phyloP scores from a whole-genome alignment of 2,888 invertebrate genomes.

The Podabrus alpinus region DNA sequence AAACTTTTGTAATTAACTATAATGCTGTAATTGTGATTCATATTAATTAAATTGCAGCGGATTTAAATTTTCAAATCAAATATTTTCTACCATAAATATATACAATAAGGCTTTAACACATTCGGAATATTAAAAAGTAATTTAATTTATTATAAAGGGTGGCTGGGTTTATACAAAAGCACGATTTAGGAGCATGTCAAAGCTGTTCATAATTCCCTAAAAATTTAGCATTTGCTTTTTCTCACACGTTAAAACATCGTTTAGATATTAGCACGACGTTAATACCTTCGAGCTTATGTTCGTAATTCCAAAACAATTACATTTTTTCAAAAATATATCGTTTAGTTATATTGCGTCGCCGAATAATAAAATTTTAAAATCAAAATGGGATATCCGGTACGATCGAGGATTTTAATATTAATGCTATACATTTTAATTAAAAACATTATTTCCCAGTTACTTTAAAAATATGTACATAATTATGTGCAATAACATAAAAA shows the following conservation, averaged over 20 bases:
- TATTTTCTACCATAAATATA: background rate
- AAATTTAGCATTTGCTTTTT: background rate
- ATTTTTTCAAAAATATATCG: background rate
- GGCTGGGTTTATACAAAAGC: background rate
- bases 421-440: no score
- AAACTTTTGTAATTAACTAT: conserved; percentile 1
- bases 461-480: no score
- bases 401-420: no score
- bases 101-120: background rate
- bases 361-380: no score
- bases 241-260: background rate
- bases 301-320: background rate
- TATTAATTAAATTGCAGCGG: background rate
- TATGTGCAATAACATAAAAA: no score
- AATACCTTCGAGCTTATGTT: background rate
- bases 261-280: background rate
- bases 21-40: background rate
- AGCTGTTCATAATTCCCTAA: background rate
- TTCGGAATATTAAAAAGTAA: background rate
- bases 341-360: background rate
- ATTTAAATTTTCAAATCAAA: background rate
- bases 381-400: no score
- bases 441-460: no score
- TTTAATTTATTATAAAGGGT: background rate
- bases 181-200: background rate